Percentiles rank a stretch among this genome's conserved stretches.
Conservation (phyloP, 2,113 vertebrate species). For the Chinchilla lanigera region DNA sequence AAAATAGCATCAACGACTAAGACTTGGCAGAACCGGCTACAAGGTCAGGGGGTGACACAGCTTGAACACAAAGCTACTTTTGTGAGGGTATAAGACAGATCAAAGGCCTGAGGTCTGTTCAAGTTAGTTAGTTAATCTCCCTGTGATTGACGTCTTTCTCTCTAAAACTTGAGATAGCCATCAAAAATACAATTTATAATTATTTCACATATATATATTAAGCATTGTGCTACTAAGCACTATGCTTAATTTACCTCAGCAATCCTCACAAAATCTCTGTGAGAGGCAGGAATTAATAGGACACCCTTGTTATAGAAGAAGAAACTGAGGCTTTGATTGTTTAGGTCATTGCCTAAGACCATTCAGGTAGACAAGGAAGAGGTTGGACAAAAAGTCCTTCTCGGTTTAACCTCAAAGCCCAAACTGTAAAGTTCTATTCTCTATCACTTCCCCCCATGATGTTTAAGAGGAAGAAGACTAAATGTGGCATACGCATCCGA, state of each 20-base stretch:
- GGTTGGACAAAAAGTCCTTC: neutral
- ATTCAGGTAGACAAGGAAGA: neutral
- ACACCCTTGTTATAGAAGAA: neutral
- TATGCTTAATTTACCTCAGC: neutral
- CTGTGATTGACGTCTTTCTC: neutral
- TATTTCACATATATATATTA: neutral
- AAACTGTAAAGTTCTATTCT: neutral
- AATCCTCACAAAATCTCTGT: neutral
- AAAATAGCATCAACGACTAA: neutral
- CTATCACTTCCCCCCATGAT: neutral
- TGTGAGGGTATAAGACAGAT: neutral
- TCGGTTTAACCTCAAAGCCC: neutral
- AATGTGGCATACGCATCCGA: neutral
- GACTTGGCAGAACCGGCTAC: no score
- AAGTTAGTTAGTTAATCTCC: neutral
- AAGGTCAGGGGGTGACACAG: rapidly evolving
- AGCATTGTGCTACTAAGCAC: neutral
- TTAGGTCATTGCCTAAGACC: neutral
- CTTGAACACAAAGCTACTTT: neutral
- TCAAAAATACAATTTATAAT: neutral
- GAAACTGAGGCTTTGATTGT: neutral
- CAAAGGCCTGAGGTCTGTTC: neutral
- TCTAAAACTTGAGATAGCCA: no score
- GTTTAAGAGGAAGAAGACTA: neutral
- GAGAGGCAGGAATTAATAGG: neutral